Evolutionary conservation across 2,113 vertebrate genomes (phyloP).

Genomic region (Turdus rufiventris): DNA sequence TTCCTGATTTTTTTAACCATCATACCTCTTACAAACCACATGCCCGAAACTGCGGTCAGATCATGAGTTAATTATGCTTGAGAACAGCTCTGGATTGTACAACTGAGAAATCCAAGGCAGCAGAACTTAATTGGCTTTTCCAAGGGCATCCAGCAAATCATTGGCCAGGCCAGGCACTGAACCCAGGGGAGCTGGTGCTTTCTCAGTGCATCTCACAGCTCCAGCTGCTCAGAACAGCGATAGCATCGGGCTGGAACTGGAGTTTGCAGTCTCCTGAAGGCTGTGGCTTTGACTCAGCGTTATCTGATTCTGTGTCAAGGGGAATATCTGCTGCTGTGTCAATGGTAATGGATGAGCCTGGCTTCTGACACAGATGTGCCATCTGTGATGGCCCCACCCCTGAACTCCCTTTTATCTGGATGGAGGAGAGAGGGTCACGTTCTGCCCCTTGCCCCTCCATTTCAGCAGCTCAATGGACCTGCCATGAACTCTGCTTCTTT

Average conservation of each 20-base stretch:
- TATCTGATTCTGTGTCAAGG: neutral
- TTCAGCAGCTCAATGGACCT: neutral
- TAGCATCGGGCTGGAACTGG: neutral
- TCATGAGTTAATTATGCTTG: conserved; percentile 31
- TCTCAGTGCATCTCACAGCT: neutral
- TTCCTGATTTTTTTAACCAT: conserved; percentile 10
- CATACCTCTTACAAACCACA: neutral
- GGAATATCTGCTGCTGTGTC: neutral
- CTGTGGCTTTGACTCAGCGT: neutral
- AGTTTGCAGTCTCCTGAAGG: neutral
- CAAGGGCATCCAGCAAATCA: conserved; percentile 48
- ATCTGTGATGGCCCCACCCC: neutral
- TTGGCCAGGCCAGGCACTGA: neutral
- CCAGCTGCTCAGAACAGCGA: neutral
- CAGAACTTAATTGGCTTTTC: conserved; percentile 47
- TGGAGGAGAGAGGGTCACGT: neutral
- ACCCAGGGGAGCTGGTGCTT: neutral
- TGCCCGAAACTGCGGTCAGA: neutral
- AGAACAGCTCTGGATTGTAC: neutral
- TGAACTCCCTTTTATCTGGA: neutral
- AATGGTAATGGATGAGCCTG: neutral
- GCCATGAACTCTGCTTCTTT: neutral
- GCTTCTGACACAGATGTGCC: neutral
- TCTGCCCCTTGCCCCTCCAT: neutral
- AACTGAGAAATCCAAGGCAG: conserved; percentile 23